These are phyloP conservation scores for Agriopis marginaria DNA, from an alignment of 2,888 invertebrate genomes.

Conservation along the genomic window DNA sequence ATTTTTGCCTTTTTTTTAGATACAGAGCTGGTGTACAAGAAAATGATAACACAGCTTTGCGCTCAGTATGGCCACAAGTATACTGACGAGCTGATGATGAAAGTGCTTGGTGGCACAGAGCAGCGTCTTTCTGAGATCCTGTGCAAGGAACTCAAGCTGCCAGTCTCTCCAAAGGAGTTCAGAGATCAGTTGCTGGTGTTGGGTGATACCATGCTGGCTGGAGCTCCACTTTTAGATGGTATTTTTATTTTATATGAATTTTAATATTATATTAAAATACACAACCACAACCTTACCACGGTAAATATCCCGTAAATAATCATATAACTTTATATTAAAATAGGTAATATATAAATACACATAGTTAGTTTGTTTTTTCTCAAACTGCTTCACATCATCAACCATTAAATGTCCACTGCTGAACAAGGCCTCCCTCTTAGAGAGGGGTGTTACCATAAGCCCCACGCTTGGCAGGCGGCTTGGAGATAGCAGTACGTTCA, in stretches of 20 bases:
- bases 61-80: constrained; percentile 91
- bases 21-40: constrained; percentile 93
- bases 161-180: constrained; percentile 89
- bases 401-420: too few species aligned
- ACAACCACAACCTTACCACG: too few species aligned
- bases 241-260: background rate
- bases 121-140: constrained; percentile 89
- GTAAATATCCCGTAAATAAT: too few species aligned
- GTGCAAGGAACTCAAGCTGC: constrained; percentile 89
- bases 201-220: constrained; percentile 87
- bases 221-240: constrained; percentile 90
- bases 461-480: too few species aligned
- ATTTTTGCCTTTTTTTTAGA: constrained; percentile 80
- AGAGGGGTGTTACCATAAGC: too few species aligned
- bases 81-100: constrained; percentile 92
- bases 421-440: too few species aligned
- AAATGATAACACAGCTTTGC: constrained; percentile 89
- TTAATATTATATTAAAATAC: background rate
- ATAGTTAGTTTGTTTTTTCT: too few species aligned
- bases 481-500: too few species aligned
- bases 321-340: too few species aligned
- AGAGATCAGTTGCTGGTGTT: constrained; percentile 85
- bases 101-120: constrained; percentile 91
- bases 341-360: too few species aligned
- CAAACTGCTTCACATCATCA: too few species aligned